Base-by-base conservation (phyloP, 2,888 invertebrate genomes). In the Metellina segmentata region DNA sequence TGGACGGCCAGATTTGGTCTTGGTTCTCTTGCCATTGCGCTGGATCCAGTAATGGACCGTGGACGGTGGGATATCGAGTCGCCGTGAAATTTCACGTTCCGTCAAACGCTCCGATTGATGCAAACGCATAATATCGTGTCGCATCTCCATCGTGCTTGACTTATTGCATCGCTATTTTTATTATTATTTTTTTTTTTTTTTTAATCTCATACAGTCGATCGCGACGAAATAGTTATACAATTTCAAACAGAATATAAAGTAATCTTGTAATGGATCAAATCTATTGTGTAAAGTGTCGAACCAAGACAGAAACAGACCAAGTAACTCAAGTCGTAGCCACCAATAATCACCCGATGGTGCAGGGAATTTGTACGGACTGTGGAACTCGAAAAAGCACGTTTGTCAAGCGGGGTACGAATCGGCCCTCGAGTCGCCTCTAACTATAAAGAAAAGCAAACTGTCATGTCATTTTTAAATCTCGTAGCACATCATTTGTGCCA, bases 81-180 rank as follows among this genome's bases (percentile, higher is more conserved):
- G 7, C 0, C 52, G 69, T 20, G 89, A 69, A 79, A 89, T 89
- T 5, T 77, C 48, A 7, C 89, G 77, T n/a, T 83, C 83, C 6
- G 83, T 49, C 20, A 71, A n/a, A 53, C 13, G 52, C 8, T 79
- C 13, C 16, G 78, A 53, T 20, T 85, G 48, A 48, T 53, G 78
- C 53, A 90, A 74, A 9, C 52, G 1, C 8, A 61, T 16, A 19
- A 85, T 79, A 19, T 61, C 79, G 2, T 49, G 70, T 8, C 53
- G 85, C 0, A 20, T n/a, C 0, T 83, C 70, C 78, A 83, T 83
- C n/a, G n/a, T n/a, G 61, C 61, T 70, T 70, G 16, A 49, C 16
- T 51, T 4, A 13, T 77, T n/a, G 49, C 9, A 61, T 9, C 6
- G 61, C 4, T 13, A 61, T 61, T 9, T 13, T 61, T 61, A 13